Percentiles rank a stretch among this genome's conserved stretches.
These are phyloP conservation scores for Portevinia maculata DNA, from an alignment of 2,888 invertebrate genomes.

Conservation along the genomic window DNA sequence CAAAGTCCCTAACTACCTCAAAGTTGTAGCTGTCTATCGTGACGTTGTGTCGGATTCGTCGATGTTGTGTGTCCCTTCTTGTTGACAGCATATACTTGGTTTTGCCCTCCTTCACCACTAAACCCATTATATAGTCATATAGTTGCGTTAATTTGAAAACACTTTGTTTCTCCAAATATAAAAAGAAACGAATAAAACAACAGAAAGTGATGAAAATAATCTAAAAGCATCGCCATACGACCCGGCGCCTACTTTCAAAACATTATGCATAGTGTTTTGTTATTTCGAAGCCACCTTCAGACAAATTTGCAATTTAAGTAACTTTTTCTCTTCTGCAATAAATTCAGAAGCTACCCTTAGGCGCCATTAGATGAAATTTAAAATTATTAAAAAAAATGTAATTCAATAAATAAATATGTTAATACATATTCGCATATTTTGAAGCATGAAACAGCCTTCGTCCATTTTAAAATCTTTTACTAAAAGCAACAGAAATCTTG, in stretches of 20 bases:
- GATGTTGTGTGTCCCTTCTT: too few species aligned
- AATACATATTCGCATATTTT: conserved; percentile 11
- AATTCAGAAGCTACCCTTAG: not conserved
- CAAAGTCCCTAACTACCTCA: too few species aligned
- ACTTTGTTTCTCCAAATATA: not conserved
- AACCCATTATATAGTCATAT: too few species aligned
- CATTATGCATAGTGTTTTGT: conserved; percentile 1
- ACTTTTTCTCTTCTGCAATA: not conserved
- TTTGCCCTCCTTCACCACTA: too few species aligned
- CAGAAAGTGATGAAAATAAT: not conserved
- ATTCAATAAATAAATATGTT: too few species aligned
- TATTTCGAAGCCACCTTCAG: not conserved
- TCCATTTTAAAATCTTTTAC: conserved; percentile 27
- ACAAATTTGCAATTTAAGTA: conserved; percentile 32
- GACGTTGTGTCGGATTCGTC: too few species aligned
- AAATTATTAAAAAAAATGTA: too few species aligned
- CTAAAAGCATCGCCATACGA: not conserved
- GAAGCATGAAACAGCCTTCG: conserved; percentile 11
- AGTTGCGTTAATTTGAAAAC: too few species aligned
- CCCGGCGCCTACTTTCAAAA: conserved; percentile 2
- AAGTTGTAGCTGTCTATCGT: too few species aligned
- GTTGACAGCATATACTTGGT: too few species aligned
- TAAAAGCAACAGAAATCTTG: conserved; percentile 36
- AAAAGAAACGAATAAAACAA: not conserved
- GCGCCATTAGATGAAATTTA: conserved; percentile 38